Evolutionary conservation across 2,888 invertebrate species (phyloP).

Genomic region (Pyrrhosoma nymphula): DNA sequence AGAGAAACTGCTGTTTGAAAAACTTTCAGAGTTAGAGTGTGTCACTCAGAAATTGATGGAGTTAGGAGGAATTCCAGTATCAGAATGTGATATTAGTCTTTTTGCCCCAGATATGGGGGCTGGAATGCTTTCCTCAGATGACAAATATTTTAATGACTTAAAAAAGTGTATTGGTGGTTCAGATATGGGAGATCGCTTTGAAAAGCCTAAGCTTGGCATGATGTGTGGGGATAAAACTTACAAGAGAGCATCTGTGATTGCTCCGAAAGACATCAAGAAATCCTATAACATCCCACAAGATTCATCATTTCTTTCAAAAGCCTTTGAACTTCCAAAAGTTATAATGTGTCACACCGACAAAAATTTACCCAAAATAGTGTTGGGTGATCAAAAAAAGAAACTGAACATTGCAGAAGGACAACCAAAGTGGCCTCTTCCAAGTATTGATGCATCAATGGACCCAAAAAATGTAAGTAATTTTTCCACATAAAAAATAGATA

Average conservation of each 20-base stretch:
- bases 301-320: constrained; percentile 29
- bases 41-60: constrained; percentile 82
- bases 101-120: background rate
- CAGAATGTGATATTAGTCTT: background rate
- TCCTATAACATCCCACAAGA: constrained; percentile 2
- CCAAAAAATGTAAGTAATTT: constrained; percentile 26
- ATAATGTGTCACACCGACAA: constrained; percentile 80
- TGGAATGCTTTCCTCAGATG: background rate
- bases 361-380: constrained; percentile 80
- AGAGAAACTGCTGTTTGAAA: constrained; percentile 81
- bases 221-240: constrained; percentile 75
- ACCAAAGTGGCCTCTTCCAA: constrained; percentile 33
- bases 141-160: background rate
- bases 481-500: background rate
- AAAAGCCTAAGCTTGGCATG: constrained; percentile 70
- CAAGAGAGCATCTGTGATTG: constrained; percentile 42
- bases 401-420: constrained; percentile 49
- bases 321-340: constrained; percentile 78
- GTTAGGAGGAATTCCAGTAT: constrained; percentile 78
- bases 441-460: background rate
- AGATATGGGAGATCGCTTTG: constrained; percentile 16
- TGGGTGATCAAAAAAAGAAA: constrained; percentile 77
- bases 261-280: constrained; percentile 28
- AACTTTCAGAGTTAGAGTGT: constrained; percentile 82
- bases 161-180: background rate